Conservation (phyloP, 1,140 invertebrate genomes). For the Arctopsyche grandis region DNA sequence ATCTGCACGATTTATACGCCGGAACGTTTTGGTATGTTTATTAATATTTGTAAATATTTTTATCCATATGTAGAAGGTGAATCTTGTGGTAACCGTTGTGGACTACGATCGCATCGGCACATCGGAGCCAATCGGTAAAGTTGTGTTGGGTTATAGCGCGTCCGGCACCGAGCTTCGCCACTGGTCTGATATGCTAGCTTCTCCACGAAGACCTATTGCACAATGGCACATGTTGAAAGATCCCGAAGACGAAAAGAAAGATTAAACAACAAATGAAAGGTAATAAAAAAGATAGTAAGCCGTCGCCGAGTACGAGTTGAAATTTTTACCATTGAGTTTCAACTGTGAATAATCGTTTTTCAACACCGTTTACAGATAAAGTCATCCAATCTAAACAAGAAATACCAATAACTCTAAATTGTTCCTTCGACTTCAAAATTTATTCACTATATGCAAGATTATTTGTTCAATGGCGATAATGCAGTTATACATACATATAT, state of each 20-base stretch:
- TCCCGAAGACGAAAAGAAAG: conserved; percentile 93
- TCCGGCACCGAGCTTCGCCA: conserved; percentile 97
- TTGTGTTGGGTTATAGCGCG: conserved; percentile 96
- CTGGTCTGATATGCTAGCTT: conserved; percentile 99
- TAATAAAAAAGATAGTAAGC: not conserved
- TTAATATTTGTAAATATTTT: not conserved
- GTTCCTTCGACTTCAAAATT: conserved; percentile 10
- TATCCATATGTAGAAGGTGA: conserved; percentile 88
- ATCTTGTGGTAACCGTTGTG: conserved; percentile 97
- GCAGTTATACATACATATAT: not conserved
- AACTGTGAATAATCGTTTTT: too few relatives aligned
- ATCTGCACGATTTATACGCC: not conserved
- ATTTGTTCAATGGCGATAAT: conserved; percentile 8
- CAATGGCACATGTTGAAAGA: conserved; percentile 99
- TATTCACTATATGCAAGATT: conserved; percentile 10
- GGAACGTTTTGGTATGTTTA: not conserved
- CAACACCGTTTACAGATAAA: too few relatives aligned
- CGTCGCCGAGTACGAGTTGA: not conserved
- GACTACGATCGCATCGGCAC: conserved; percentile 99
- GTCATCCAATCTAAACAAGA: not conserved
- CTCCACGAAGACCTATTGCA: conserved; percentile 96
- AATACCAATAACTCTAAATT: conserved; percentile 13
- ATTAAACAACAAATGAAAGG: conserved; percentile 67
- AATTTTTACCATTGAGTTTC: not conserved
- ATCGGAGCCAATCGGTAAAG: conserved; percentile 98